Evolutionary conservation across 2,797 vertebrate genomes (phyloP), one percentile per base, ranked within the genome.

Genomic region (Oreonectes daqikongensis): DNA sequence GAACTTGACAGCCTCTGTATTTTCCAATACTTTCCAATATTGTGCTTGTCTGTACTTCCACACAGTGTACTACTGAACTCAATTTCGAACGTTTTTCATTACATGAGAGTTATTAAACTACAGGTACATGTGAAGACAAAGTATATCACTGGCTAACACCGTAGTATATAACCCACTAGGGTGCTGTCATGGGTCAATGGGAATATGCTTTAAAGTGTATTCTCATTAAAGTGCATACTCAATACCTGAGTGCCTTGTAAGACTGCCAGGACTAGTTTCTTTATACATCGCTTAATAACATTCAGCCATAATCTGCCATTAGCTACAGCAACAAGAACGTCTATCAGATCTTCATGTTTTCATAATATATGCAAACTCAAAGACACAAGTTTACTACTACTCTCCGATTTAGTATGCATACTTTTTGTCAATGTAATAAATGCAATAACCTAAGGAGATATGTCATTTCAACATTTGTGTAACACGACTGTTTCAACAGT

Each of bases 231-330:
- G 38, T 32, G 40, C 32, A 44, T 32, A 35, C 44, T 26, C 6
- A 12, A 73, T 63, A n/a, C 28, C 28, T 73, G n/a, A 26, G 42
- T 63, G 70, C 42, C 42, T 22, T 50, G 71, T 73, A 26, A 30
- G 48, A 52, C 71, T 73, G 60, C 64, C 71, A 38, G 22, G 40
- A 52, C 38, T 14, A 26, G 26, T 55, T 55, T 66, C 48, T 66
- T 66, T 32, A 75, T 10, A 53, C 17, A 66, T 44, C 12, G 11
- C 72, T 75, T n/a, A 52, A 20, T 35, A 38, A 35, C 32, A 8
- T 74, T 65, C 38, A 57, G 28, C 48, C 32, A 42, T 65, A 48
- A 65, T 40, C 30, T 35, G 55, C 50, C 3, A 67, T 38, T 67
- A n/a, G 38, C 63, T 67, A 26, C 24, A 67, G 72, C n/a, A 57